Evolutionary conservation across 2,888 invertebrate genomes (phyloP), one percentile per base, ranked within the genome.

Genomic region (Drosophila mulleri): DNA sequence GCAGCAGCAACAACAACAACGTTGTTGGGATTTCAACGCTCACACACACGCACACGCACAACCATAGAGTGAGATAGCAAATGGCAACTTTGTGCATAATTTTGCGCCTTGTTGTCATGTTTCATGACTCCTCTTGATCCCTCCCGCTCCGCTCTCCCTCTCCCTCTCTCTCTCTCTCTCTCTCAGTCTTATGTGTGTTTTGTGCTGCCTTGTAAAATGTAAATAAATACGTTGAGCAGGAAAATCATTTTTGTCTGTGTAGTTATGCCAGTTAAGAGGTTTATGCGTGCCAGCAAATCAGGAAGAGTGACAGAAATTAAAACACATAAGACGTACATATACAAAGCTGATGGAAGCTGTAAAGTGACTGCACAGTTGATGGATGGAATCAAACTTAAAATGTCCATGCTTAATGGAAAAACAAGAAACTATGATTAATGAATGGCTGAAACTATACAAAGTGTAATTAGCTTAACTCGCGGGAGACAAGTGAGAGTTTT

Each of bases 1-100:
- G 3, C 5, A 18, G 18, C 80, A 73, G 69, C 71, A 75, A 12
- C 39, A 53, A 9, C 75, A 72, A 75, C 71, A 74, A 72, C 54
- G 74, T 72, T 87, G 65, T 78, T 87, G 89, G 89, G 85, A 84
- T 82, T 88, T 83, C 68, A 44, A 57, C 65, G 54, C 69, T 59
- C 50, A 44, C 32, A 48, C 53, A 53, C 50, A 41, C 37, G 44
- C 52, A 41, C 37, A 52, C 52, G 20, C 39, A 50, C 45, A 39
- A 18, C 3, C 37, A 29, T 52, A 64, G 35, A 50, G 53, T 23
- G 59, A 64, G 26, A 50, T 53, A 52, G 59, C 48, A 68, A 78
- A 86, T 86, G 84, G 84, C 82, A 87, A 87, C 85, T 87, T 82
- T 88, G 85, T 89, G 85, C 85, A 89, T 85, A 89, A 85, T 85